Base-by-base conservation (phyloP, 2,113 vertebrate species). In the Osmerus eperlanus region DNA sequence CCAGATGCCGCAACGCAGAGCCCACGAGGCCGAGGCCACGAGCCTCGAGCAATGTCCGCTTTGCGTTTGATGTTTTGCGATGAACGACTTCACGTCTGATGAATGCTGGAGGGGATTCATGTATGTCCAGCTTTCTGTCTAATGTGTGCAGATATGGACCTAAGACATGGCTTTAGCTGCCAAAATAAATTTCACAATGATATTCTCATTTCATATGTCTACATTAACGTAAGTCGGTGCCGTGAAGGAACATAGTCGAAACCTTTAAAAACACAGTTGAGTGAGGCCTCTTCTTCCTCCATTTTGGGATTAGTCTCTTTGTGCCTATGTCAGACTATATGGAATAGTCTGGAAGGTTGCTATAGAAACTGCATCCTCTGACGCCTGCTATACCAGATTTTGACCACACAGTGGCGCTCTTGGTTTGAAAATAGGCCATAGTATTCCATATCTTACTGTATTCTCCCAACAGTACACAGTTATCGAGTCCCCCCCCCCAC, bases 281-380 rank as follows among this genome's bases (percentile, higher is more conserved):
- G 65, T 55, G 36, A 53, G 56, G 65, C 70, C 53, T 79, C 75
- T 54, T 23, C 61, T 78, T 54, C 23, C 55, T 54, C 4, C 67
- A 7, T 2, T 69, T 53, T 60, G 71, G 68, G 54, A 58, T 53
- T 60, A 12, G 70, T 67, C 29, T 73, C 59, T 68, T 70, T 51
- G 21, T 13, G 64, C 71, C 79, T 68, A 23, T 23, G 70, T 70
- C 80, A 84, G 77, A 85, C 79, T 9, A 79, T 62, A 71, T 81
- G 88, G 89, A 91, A 92, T 89, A 80, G 89, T 92, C 89, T 95
- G 85, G 90, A 90, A 92, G 91, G 94, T 96, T 97, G 94, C 94
- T 94, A 97, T 90, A 87, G 95, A 93, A 96, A 96, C 95, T 83
- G 87, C 84, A 75, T 88, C 83, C 88, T 89, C 85, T 86, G 84